Evolutionary conservation across 2,113 vertebrate species (phyloP).

Genomic region (Oryzias curvinotus): DNA sequence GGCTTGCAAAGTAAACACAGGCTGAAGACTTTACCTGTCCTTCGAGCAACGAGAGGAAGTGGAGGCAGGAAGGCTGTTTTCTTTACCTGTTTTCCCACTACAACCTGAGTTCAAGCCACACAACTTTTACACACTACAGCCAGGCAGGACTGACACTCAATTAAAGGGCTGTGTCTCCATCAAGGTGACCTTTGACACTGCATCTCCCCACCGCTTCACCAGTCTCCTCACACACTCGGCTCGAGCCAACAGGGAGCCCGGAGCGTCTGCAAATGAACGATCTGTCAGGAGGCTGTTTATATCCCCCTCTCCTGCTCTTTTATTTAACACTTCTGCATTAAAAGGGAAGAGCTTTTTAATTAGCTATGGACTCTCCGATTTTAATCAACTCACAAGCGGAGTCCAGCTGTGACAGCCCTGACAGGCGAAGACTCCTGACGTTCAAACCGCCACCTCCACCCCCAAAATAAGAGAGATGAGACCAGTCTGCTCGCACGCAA

Average conservation of each 20-base stretch:
- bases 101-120: constrained; percentile 36
- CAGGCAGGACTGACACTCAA: constrained; percentile 30
- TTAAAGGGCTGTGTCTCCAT: constrained; percentile 39
- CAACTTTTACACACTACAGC: constrained; percentile 49
- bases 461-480: constrained; percentile 23
- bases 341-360: constrained; percentile 79
- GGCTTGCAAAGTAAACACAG: constrained; percentile 71
- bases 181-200: constrained; percentile 62
- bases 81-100: constrained; percentile 27
- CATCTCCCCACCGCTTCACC: constrained; percentile 61
- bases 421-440: constrained; percentile 73
- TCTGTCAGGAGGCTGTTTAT: constrained; percentile 78
- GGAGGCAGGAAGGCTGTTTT: constrained; percentile 30
- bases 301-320: constrained; percentile 67
- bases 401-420: constrained; percentile 77
- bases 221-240: constrained; percentile 54
- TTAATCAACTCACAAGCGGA: constrained; percentile 78
- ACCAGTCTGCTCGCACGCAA: constrained; percentile 54
- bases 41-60: constrained; percentile 43
- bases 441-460: constrained; percentile 51
- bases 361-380: constrained; percentile 76
- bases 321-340: constrained; percentile 74
- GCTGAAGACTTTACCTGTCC: constrained; percentile 72
- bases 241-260: constrained; percentile 63
- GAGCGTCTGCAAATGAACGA: constrained; percentile 73